Conservation (phyloP, 2,888 invertebrate genomes). For the Apotomis betuletana region DNA sequence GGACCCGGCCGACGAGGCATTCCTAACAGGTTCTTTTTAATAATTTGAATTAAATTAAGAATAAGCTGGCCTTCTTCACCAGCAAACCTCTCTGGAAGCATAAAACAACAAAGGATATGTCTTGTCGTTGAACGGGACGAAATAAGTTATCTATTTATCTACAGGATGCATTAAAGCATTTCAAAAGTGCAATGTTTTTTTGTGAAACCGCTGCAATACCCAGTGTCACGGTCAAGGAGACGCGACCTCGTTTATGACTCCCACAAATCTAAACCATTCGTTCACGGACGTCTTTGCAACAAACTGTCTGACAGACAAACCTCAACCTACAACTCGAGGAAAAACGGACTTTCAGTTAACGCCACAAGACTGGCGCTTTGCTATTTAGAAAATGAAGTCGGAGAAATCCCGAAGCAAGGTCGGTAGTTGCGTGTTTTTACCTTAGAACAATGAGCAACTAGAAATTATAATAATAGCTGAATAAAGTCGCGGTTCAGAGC, state of each 20-base stretch:
- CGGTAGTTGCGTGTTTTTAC: slow-evolving; percentile 17
- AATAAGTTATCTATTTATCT: no score
- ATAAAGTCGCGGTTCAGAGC: background rate
- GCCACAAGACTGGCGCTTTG: slow-evolving; percentile 9
- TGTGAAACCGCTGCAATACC: background rate
- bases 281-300: slow-evolving; percentile 9
- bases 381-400: background rate
- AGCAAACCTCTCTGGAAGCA: no score
- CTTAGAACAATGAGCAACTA: slow-evolving; percentile 15
- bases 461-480: no score
- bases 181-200: background rate
- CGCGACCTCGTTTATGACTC: slow-evolving; percentile 9
- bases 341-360: slow-evolving; percentile 22
- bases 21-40: no score
- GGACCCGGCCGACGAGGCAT: no score
- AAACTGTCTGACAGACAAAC: background rate
- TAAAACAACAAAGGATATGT: no score
- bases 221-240: slow-evolving; percentile 23
- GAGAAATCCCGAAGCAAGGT: slow-evolving; percentile 25
- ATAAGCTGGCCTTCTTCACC: no score
- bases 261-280: slow-evolving; percentile 6
- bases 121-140: no score
- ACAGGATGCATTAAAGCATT: no score
- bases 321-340: slow-evolving; percentile 1
- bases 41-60: no score